Base-by-base conservation (phyloP, 2,888 invertebrate genomes). In the Polylopha cassiicola region DNA sequence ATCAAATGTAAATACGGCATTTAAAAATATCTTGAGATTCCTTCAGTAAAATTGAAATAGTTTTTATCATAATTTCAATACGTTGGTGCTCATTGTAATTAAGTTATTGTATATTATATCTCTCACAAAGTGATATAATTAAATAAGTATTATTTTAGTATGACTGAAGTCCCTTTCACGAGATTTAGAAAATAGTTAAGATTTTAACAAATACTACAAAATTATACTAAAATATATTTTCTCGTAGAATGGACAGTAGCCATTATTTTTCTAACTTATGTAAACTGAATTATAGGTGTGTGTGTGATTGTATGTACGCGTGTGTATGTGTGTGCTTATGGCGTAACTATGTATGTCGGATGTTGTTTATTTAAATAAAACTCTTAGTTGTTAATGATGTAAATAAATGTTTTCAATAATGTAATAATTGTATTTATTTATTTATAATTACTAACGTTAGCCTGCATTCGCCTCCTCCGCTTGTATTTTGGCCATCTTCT, bases 401-500 rank as follows among this genome's bases (percentile, higher is more conserved):
- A 84, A 81, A 84, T 84, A 82, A 80, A 82, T 63, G 47, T 45
- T 45, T 51, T 55, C 57, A 56, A 56, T 52, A 55, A 44, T 43
- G 42, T 14, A 37, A 10, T 36, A 43, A 57, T 53, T 55, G 48
- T 50, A 52, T 51, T 51, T 44, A 39, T 55, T 47, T 51, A 20
- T 48, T 47, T 17, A 41, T 20, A 21, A 29, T 28, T 30, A 34
- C 29, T 24, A 15, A 42, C 46, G 38, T 68, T 62, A 77, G 3
- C 63, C 76, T 0, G 75, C 73, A 26, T 68, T 62, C 0, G 71
- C 73, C 27, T 77, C 71, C n/a, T 65, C 63, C 0, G 73, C 68
- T 28, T 66, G 61, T 6, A 72, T 44, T 47, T 86, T 87, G 2
- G 81, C 71, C 60, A 80, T 68, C 53, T 86, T 88, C 57, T 90